A percentile compares a stretch with the other conserved stretches of the same genome.
Conservation (phyloP, 2,113 vertebrate species). For the Ceratotherium simum region DNA sequence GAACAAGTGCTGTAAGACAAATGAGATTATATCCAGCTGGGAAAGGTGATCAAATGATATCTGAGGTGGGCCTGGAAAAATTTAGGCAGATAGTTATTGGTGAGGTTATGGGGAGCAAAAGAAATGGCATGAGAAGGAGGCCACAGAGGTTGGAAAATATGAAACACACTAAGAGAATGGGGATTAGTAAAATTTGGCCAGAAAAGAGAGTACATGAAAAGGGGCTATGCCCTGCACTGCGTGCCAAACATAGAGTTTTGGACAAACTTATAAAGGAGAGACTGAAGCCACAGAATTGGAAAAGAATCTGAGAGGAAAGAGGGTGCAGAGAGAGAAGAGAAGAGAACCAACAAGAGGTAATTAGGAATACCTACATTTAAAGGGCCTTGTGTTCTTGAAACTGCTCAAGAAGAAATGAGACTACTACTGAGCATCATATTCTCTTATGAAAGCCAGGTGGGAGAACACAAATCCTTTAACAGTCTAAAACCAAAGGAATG, state of each 20-base stretch:
- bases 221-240: background rate
- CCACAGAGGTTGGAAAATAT: background rate
- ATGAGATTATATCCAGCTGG: background rate
- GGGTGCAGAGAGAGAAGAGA: background rate
- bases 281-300: background rate
- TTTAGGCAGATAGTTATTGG: background rate
- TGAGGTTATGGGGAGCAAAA: background rate
- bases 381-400: background rate
- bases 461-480: background rate
- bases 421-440: background rate
- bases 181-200: background rate
- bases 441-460: background rate
- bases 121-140: background rate
- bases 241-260: background rate
- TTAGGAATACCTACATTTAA: background rate
- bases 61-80: background rate
- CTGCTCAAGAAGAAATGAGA: background rate
- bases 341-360: background rate
- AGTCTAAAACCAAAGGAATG: background rate
- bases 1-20: background rate
- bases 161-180: background rate
- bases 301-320: background rate
- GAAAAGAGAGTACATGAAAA: background rate
- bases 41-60: background rate
- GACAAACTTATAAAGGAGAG: slow-evolving; percentile 4